These are phyloP conservation scores for Odontamblyopus rebecca DNA, from an alignment of 2,797 vertebrate species.

Conservation along the genomic window DNA sequence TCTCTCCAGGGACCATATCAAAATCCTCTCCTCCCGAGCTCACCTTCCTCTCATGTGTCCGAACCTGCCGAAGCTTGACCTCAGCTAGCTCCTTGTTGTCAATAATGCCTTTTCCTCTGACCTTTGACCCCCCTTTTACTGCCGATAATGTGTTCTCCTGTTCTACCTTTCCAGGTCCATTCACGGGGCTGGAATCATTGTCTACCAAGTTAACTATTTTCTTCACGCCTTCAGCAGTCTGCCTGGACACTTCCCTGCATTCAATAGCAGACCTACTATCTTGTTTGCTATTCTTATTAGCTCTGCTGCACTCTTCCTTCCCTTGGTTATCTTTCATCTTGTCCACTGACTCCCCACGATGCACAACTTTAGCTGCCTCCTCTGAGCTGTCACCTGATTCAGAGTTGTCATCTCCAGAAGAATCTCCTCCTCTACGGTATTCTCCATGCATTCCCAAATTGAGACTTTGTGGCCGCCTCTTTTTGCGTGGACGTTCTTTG, in stretches of 20 bases:
- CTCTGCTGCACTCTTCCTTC: slow-evolving; percentile 37
- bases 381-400: slow-evolving; percentile 70
- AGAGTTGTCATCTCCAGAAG: slow-evolving; percentile 68
- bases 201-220: slow-evolving; percentile 50
- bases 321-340: slow-evolving; percentile 49
- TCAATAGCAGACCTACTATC: slow-evolving; percentile 38
- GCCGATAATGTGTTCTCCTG: slow-evolving; percentile 41
- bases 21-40: slow-evolving; percentile 72
- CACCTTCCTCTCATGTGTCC: slow-evolving; percentile 71
- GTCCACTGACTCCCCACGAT: slow-evolving; percentile 38
- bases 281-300: slow-evolving; percentile 44
- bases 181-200: slow-evolving; percentile 55
- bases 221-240: slow-evolving; percentile 53
- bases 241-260: slow-evolving; percentile 26
- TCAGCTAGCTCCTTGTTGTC: slow-evolving; percentile 74
- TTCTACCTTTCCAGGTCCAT: slow-evolving; percentile 68
- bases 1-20: slow-evolving; percentile 65
- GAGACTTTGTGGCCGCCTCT: slow-evolving; percentile 77
- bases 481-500: slow-evolving; percentile 63
- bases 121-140: slow-evolving; percentile 55
- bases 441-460: slow-evolving; percentile 73
- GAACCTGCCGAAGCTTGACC: slow-evolving; percentile 72
- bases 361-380: slow-evolving; percentile 34
- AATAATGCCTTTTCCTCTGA: slow-evolving; percentile 70
- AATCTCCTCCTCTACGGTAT: slow-evolving; percentile 64